These are phyloP conservation scores for Xanthia togata DNA, from an alignment of 2,888 invertebrate species.

Conservation along the genomic window DNA sequence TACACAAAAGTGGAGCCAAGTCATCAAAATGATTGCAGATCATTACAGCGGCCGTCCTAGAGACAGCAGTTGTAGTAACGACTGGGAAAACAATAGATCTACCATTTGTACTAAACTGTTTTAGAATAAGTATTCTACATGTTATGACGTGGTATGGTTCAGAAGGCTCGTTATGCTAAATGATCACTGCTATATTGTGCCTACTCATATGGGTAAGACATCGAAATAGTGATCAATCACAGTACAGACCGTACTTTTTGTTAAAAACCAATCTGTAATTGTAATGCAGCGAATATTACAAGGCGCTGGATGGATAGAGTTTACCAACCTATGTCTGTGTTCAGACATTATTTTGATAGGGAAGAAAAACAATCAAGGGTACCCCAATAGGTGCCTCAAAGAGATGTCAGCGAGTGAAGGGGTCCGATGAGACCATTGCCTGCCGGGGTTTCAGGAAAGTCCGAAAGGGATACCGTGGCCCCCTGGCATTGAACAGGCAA, in stretches of 20 bases:
- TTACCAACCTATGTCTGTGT: background rate
- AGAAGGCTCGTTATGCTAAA: constrained; percentile 10
- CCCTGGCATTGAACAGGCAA: no score
- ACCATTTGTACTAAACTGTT: constrained; percentile 36
- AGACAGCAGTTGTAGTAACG: constrained; percentile 17
- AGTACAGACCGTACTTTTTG: background rate
- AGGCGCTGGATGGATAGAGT: background rate
- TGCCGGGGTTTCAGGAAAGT: no score
- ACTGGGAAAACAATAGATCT: constrained; percentile 36
- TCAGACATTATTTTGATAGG: background rate
- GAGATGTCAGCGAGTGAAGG: no score
- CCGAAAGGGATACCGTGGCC: no score
- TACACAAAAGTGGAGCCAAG: constrained; percentile 9
- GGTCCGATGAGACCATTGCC: no score
- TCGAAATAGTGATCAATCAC: background rate
- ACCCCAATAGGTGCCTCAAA: no score
- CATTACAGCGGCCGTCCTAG: constrained; percentile 31
- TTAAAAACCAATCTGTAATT: background rate
- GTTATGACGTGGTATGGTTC: background rate
- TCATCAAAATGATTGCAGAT: constrained; percentile 50
- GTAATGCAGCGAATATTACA: background rate
- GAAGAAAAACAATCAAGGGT: background rate
- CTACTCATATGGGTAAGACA: no score
- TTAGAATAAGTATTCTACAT: constrained; percentile 3
- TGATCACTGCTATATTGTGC: background rate